Base-by-base conservation (phyloP, 2,888 invertebrate species). In the Drosophila buzzatii region DNA sequence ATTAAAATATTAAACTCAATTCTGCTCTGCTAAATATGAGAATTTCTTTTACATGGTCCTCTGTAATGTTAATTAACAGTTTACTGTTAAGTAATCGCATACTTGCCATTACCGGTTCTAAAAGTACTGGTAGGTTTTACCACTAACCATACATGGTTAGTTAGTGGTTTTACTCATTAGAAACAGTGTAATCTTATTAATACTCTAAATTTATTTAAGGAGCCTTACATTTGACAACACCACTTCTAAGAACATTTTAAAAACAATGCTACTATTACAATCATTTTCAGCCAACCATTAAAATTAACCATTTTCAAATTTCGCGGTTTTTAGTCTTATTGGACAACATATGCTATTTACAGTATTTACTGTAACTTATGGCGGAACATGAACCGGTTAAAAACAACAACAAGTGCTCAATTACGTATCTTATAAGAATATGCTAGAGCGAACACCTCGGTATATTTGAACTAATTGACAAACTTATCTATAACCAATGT, bases 381-480 rank as follows among this genome's bases (percentile, higher is more conserved):
- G 31, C 20, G 12, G 8, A 2, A 42, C 42, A 33, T 35, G 35
- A 16, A 14, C 20, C 20, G 10, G 9, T 57, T 57, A 4, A 33
- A 44, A 31, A 18, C 27, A 10, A 6, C 1, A 35, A 35, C 12
- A 2, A 14, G 10, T 23, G 23, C 31, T n/a, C 10, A 10, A 31
- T 33, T 16, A 6, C 14, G 10, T 33, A 35, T 31, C 57, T 33
- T 33, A 44, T 42, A 20, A 20, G 33, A 44, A 42, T 39, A 31
- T 39, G 39, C 31, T 49, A 59, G 16, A 9, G 39, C 18, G 53
- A 65, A 51, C 45, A 47, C 37, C 9, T 31, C 37, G 39, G 55
- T 60, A 60, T 62, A 47, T 55, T 57, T 74, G 12, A 45, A 63
- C 76, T 74, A 74, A 61, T 61, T 65, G 45, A 74, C 64, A 57